Percentiles rank a stretch among this genome's conserved stretches.
Evolutionary conservation across 2,888 invertebrate genomes (phyloP).

Genomic region (Cotesia congregata): DNA sequence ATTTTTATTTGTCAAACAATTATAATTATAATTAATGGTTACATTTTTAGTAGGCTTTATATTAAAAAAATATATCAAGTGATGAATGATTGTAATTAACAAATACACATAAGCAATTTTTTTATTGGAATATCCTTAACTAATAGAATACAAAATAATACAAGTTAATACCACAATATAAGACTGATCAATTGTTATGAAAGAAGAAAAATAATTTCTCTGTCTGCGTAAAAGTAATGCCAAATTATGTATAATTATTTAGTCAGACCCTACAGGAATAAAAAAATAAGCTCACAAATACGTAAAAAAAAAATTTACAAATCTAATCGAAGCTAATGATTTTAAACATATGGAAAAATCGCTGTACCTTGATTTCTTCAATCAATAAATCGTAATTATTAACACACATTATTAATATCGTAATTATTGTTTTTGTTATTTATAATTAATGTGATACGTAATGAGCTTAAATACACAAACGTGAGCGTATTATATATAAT

Average conservation of each 20-base stretch:
- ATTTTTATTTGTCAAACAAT: too few relatives aligned
- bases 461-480: not conserved
- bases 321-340: not conserved
- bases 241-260: not conserved
- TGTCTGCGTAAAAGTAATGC: not conserved
- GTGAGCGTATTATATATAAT: not conserved
- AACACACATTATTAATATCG: not conserved
- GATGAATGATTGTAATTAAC: not conserved
- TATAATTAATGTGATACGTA: not conserved
- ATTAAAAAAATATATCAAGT: too few relatives aligned
- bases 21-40: too few relatives aligned
- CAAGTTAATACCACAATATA: not conserved
- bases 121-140: not conserved
- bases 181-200: not conserved
- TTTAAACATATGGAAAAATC: not conserved
- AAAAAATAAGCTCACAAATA: not conserved
- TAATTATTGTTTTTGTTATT: not conserved
- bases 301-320: not conserved
- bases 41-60: too few relatives aligned
- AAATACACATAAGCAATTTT: not conserved
- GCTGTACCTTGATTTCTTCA: not conserved
- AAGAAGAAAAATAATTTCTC: not conserved
- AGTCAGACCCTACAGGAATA: not conserved
- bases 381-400: not conserved
- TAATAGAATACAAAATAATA: not conserved